A percentile compares a stretch with the other conserved stretches of the same genome.
Evolutionary conservation across 2,113 vertebrate species (phyloP).

Genomic region (Microtus pennsylvanicus): DNA sequence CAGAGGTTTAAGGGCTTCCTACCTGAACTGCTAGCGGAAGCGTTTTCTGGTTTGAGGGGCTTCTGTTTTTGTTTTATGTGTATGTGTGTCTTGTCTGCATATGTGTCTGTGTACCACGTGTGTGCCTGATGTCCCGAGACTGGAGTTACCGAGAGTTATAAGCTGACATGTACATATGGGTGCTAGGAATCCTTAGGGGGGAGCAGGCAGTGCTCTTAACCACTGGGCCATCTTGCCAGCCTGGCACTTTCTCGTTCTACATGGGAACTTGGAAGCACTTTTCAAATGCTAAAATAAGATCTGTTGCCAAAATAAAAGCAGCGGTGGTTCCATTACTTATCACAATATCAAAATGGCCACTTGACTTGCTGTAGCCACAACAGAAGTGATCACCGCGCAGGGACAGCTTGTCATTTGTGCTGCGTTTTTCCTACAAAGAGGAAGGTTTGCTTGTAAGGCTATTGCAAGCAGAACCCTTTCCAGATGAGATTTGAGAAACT

Average conservation of each 20-base stretch:
- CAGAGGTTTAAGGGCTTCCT: neutral
- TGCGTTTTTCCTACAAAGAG: neutral
- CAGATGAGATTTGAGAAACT: constrained; percentile 34
- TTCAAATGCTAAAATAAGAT: constrained; percentile 6
- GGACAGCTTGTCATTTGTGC: neutral
- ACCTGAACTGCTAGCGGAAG: neutral
- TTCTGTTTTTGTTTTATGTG: neutral
- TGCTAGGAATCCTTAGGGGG: neutral
- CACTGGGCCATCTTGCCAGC: neutral
- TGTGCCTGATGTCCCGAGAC: neutral
- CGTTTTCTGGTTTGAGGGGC: neutral
- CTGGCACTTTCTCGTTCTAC: neutral
- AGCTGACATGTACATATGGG: neutral
- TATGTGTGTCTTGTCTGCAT: neutral
- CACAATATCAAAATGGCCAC: neutral
- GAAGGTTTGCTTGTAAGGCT: neutral
- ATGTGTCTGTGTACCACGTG: neutral
- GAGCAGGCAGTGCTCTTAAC: neutral
- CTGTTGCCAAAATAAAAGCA: constrained; percentile 19
- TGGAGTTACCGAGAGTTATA: neutral
- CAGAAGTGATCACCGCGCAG: neutral
- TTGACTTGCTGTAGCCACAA: neutral
- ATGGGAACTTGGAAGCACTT: constrained; percentile 11
- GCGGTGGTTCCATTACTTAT: neutral
- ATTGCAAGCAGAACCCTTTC: neutral